phyloP scores from a whole-genome alignment of 2,113 vertebrate species.

The Formicarius rufipectus region DNA sequence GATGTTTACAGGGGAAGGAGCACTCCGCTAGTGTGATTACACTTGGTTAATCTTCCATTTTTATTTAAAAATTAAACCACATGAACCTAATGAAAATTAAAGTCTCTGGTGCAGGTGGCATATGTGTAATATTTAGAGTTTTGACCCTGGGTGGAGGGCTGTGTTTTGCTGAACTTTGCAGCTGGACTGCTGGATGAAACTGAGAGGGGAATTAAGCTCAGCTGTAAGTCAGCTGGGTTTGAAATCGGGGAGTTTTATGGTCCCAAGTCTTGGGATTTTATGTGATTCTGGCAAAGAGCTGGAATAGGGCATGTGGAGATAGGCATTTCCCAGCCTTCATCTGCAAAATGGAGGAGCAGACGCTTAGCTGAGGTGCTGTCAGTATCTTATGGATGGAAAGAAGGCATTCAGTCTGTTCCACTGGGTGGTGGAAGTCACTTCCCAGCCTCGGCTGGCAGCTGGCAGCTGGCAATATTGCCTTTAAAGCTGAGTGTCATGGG shows the following conservation, averaged over 20 bases:
- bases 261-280: neutral
- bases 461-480: neutral
- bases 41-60: conserved; percentile 3
- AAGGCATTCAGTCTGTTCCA: conserved; percentile 4
- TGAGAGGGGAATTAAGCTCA: neutral
- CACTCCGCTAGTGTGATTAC: neutral
- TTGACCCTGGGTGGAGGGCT: neutral
- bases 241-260: neutral
- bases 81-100: neutral
- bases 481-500: conserved; percentile 1
- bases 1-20: neutral
- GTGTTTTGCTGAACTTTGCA: neutral
- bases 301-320: accelerated
- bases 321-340: neutral
- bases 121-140: neutral
- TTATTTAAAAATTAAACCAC: neutral
- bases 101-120: neutral
- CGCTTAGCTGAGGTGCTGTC: neutral
- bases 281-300: neutral
- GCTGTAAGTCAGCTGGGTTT: neutral
- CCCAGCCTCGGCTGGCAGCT: neutral
- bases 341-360: conserved; percentile 6
- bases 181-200: neutral
- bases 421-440: neutral
- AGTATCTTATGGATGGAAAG: neutral